Evolutionary conservation across 2,797 vertebrate genomes (phyloP).

Genomic region (Neostethus bicornis): DNA sequence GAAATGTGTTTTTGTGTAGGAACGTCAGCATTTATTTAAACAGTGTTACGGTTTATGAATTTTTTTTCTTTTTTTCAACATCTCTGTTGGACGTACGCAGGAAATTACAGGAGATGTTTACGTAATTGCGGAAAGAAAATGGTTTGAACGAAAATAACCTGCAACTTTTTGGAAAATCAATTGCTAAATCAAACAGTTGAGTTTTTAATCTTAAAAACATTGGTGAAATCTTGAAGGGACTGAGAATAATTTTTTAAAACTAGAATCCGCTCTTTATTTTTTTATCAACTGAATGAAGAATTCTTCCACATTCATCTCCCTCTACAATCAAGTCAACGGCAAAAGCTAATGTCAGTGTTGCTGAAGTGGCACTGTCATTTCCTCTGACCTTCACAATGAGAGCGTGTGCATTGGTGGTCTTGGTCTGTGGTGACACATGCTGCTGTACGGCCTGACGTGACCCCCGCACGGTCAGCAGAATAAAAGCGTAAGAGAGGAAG

Average conservation of each 20-base stretch:
- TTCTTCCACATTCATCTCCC: conserved; percentile 15
- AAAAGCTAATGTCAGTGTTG: conserved; percentile 28
- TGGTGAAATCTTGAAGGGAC: too few relatives aligned
- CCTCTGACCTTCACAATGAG: conserved; percentile 85
- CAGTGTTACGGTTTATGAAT: too few relatives aligned
- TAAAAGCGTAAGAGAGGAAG: conserved; percentile 82
- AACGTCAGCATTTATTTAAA: too few relatives aligned
- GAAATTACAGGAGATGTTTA: too few relatives aligned
- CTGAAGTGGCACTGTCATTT: conserved; percentile 13
- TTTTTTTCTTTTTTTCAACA: too few relatives aligned
- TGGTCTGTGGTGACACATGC: conserved; percentile 76
- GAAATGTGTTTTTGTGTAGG: too few relatives aligned
- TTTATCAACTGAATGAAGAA: conserved; percentile 2
- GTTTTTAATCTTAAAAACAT: too few relatives aligned
- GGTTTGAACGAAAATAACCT: not conserved
- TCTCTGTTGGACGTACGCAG: too few relatives aligned
- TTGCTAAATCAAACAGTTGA: too few relatives aligned
- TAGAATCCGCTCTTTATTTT: not conserved
- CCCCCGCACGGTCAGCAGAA: conserved; percentile 78
- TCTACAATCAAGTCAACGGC: conserved; percentile 18
- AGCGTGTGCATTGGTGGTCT: conserved; percentile 73
- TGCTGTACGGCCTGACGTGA: conserved; percentile 82
- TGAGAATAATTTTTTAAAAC: too few relatives aligned
- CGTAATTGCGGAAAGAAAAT: too few relatives aligned
- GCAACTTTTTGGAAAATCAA: too few relatives aligned